Percentiles rank a stretch among this genome's conserved stretches.
Evolutionary conservation across 2,888 invertebrate species (phyloP).

Genomic region (Mimas tiliae): DNA sequence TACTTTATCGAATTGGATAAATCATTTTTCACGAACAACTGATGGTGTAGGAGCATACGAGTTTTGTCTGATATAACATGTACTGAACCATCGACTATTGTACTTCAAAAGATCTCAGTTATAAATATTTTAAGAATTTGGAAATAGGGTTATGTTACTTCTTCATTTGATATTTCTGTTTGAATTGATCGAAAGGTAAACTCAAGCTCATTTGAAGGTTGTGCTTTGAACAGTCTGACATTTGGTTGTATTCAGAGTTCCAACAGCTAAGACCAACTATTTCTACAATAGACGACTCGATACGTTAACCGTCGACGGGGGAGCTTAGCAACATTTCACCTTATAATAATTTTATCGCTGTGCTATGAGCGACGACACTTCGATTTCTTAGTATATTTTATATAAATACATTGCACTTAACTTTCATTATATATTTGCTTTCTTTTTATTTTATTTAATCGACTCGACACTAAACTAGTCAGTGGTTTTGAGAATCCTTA

Average conservation of each 20-base stretch:
- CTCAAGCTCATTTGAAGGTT: conserved; percentile 75
- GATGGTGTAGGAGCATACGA: not conserved
- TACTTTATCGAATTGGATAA: not conserved
- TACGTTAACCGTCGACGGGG: conserved; percentile 34
- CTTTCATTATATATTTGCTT: conserved; percentile 25
- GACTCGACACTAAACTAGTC: conserved; percentile 65
- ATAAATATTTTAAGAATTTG: conserved; percentile 48
- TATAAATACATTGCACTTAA: conserved; percentile 22
- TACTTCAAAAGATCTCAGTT: conserved; percentile 49
- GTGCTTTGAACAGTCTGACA: conserved; percentile 69
- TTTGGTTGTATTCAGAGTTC: conserved; percentile 55
- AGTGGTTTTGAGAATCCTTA: conserved; percentile 67
- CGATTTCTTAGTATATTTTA: conserved; percentile 27
- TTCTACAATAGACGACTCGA: conserved; percentile 30
- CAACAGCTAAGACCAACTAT: conserved; percentile 26
- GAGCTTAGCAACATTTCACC: conserved; percentile 74
- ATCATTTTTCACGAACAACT: not conserved
- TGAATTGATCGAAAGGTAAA: conserved; percentile 47
- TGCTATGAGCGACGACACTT: conserved; percentile 39
- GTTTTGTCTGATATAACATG: not conserved
- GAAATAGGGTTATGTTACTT: conserved; percentile 35
- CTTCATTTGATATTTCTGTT: conserved; percentile 40
- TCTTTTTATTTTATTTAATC: conserved; percentile 30
- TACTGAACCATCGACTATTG: conserved; percentile 5
- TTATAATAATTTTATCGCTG: conserved; percentile 46